These are phyloP conservation scores for Syrista parreyssii DNA, from an alignment of 2,888 invertebrate species.

Conservation along the genomic window DNA sequence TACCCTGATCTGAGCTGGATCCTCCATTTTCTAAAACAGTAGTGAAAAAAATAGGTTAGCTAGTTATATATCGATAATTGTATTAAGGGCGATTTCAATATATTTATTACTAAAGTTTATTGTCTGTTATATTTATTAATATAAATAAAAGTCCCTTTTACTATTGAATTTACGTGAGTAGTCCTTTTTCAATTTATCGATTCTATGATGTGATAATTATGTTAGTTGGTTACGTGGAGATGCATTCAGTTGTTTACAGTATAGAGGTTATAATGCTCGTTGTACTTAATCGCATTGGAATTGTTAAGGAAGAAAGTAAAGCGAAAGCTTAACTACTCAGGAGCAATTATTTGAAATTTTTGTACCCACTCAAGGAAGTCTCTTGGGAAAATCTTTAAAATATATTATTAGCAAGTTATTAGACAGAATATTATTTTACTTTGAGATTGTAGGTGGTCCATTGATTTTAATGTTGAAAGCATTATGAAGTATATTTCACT, in stretches of 20 bases:
- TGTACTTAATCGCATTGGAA: neutral
- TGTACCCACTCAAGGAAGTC: neutral
- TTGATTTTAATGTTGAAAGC: neutral
- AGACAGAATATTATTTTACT: neutral
- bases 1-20: neutral
- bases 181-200: neutral
- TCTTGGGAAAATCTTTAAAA: too few species aligned
- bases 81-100: neutral
- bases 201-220: too few species aligned
- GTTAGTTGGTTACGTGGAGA: neutral
- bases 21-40: neutral
- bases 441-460: neutral
- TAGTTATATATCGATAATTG: neutral
- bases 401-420: too few species aligned
- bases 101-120: neutral
- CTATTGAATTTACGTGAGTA: neutral
- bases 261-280: neutral
- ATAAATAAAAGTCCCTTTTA: neutral
- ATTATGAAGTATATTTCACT: neutral
- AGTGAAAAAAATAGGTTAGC: neutral
- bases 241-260: neutral
- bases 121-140: neutral
- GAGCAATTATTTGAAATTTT: neutral
- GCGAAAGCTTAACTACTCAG: neutral
- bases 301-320: neutral